Conservation (phyloP, 2,113 vertebrate species). For the Corynorhinus townsendii region DNA sequence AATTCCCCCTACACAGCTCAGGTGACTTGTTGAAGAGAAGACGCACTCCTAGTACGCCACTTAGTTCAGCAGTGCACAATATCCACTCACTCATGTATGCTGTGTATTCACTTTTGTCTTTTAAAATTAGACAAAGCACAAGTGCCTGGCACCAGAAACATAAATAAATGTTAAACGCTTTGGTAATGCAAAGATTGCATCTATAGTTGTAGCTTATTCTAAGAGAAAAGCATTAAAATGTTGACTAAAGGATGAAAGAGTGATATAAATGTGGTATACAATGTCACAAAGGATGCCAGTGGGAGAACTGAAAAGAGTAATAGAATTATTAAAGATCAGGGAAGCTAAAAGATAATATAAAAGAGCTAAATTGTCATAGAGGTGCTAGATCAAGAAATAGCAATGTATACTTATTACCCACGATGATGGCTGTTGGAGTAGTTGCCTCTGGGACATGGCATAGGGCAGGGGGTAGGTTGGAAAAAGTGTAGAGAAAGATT, state of each 20-base stretch:
- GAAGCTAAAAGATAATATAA: neutral
- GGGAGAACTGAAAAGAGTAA: neutral
- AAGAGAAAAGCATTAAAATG: neutral
- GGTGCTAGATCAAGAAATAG: neutral
- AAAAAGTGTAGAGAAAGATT: neutral
- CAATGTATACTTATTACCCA: neutral
- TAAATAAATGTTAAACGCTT: neutral
- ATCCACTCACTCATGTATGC: neutral
- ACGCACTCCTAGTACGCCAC: neutral
- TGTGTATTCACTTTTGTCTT: neutral
- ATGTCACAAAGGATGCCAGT: neutral
- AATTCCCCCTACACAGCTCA: neutral
- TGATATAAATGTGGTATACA: neutral
- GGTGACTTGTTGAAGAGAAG: neutral
- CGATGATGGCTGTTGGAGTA: neutral
- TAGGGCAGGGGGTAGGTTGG: neutral
- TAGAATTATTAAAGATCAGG: neutral
- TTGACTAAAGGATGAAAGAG: neutral
- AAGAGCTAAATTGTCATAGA: neutral
- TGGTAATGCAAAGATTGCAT: neutral
- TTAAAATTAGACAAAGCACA: neutral
- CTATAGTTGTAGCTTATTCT: neutral
- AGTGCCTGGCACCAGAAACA: neutral
- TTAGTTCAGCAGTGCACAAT: neutral
- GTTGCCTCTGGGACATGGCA: neutral